Evolutionary conservation across 2,888 invertebrate genomes (phyloP).

Genomic region (Orthosia gracilis): DNA sequence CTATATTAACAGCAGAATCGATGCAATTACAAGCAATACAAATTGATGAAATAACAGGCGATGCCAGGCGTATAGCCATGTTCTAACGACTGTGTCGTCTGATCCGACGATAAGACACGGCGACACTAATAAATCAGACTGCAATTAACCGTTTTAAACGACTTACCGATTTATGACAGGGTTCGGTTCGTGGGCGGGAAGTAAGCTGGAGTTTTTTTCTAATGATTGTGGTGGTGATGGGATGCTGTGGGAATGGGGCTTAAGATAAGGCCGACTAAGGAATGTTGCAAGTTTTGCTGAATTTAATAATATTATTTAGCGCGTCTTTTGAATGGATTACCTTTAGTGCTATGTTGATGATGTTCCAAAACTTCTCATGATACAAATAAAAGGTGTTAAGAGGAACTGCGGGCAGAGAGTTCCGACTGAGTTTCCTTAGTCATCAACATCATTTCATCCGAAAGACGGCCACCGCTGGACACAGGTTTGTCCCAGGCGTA

Average conservation of each 20-base stretch:
- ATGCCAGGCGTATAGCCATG: slow-evolving; percentile 59
- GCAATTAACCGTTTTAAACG: slow-evolving; percentile 76
- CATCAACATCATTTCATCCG: too few relatives aligned
- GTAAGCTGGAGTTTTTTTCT: slow-evolving; percentile 9
- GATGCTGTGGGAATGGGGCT: slow-evolving; percentile 1
- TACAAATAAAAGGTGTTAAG: slow-evolving; percentile 33
- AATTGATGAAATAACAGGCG: slow-evolving; percentile 74
- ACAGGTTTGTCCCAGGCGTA: too few relatives aligned
- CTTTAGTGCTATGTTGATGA: not conserved
- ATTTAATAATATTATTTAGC: slow-evolving; percentile 7
- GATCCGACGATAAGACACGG: slow-evolving; percentile 75
- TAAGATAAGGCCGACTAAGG: slow-evolving; percentile 9
- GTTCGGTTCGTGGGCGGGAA: slow-evolving; percentile 46
- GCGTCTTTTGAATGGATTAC: not conserved
- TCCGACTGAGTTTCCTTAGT: too few relatives aligned
- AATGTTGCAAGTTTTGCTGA: not conserved
- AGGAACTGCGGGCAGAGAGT: too few relatives aligned
- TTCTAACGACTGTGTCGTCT: slow-evolving; percentile 65
- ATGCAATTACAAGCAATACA: slow-evolving; percentile 70
- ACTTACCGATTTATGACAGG: slow-evolving; percentile 71
- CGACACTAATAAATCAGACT: slow-evolving; percentile 78
- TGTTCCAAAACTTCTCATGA: not conserved
- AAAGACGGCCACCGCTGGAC: too few relatives aligned
- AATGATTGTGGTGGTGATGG: not conserved
- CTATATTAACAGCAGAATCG: slow-evolving; percentile 33